Evolutionary conservation across 2,797 vertebrate genomes (phyloP).

Genomic region (Paratrypauchen microcephalus): DNA sequence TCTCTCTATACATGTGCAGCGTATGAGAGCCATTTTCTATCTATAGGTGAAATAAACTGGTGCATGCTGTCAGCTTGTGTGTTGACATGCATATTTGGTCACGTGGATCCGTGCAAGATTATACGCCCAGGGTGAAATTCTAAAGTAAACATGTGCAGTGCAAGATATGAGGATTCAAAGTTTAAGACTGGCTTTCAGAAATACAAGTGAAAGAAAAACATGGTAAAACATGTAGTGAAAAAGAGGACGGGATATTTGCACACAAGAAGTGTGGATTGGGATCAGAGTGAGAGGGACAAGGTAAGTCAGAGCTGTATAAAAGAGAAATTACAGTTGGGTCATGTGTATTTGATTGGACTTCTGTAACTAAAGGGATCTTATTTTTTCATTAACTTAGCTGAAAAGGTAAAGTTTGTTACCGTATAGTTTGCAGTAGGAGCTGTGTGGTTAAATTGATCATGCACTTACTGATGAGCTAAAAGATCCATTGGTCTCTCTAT

Average conservation of each 20-base stretch:
- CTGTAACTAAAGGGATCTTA: neutral
- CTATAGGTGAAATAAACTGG: slow-evolving; percentile 23
- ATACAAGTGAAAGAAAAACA: slow-evolving; percentile 20
- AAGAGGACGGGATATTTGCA: slow-evolving; percentile 17
- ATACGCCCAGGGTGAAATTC: slow-evolving; percentile 55
- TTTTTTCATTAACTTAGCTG: neutral
- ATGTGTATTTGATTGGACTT: neutral
- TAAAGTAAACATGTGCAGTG: neutral
- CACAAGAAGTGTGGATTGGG: slow-evolving; percentile 37
- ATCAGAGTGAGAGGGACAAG: slow-evolving; percentile 40
- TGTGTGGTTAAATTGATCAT: no score
- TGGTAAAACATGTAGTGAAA: slow-evolving; percentile 42
- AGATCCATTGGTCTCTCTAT: no score
- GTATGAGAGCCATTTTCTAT: slow-evolving; percentile 11
- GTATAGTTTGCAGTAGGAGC: no score
- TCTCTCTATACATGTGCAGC: neutral
- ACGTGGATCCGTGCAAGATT: slow-evolving; percentile 55
- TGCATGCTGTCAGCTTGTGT: slow-evolving; percentile 15
- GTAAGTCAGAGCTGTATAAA: slow-evolving; percentile 19
- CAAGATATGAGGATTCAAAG: slow-evolving; percentile 1
- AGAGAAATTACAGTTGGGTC: slow-evolving; percentile 7
- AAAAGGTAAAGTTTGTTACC: no score
- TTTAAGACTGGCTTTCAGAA: slow-evolving; percentile 24
- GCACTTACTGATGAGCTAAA: no score
- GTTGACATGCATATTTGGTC: slow-evolving; percentile 57